These are phyloP conservation scores for Numenius arquata DNA, from an alignment of 2,113 vertebrate species.

Conservation along the genomic window DNA sequence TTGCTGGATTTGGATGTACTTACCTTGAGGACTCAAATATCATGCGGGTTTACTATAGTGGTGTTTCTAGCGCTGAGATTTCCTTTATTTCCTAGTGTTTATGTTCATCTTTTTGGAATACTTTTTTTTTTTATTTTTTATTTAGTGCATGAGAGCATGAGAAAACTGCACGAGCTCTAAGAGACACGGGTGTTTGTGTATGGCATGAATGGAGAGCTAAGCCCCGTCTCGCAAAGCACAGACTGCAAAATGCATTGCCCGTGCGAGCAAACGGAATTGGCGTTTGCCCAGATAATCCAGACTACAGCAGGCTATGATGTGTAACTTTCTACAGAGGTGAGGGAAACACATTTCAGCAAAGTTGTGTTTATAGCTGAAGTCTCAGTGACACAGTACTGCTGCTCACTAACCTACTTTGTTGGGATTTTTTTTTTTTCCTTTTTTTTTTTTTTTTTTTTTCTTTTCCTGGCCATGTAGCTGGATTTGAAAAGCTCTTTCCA, in stretches of 20 bases:
- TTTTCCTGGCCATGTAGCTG: accelerated
- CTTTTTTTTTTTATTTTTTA: not conserved
- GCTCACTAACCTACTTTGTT: not conserved
- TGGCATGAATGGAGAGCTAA: not conserved
- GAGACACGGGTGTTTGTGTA: not conserved
- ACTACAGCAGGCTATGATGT: not conserved
- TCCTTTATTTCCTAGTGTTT: not conserved
- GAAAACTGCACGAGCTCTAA: not conserved
- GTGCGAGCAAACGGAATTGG: not conserved
- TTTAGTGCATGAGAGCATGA: not conserved
- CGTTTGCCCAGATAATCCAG: not conserved
- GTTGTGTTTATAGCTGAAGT: not conserved
- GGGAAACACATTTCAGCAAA: not conserved
- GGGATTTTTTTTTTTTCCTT: not conserved
- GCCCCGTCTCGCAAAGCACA: not conserved
- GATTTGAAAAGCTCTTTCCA: not conserved
- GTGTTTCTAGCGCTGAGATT: not conserved
- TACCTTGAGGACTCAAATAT: not conserved
- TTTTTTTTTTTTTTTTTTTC: not conserved
- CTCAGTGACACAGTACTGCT: not conserved
- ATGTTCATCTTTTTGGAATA: not conserved
- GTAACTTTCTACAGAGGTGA: not conserved
- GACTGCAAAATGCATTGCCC: not conserved
- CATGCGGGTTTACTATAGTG: not conserved
- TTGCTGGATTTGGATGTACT: not conserved